A percentile compares a stretch with the other conserved stretches of the same genome.
These are phyloP conservation scores for Lethenteron camtschaticum DNA, from an alignment of 2,113 vertebrate genomes.

Conservation along the genomic window DNA sequence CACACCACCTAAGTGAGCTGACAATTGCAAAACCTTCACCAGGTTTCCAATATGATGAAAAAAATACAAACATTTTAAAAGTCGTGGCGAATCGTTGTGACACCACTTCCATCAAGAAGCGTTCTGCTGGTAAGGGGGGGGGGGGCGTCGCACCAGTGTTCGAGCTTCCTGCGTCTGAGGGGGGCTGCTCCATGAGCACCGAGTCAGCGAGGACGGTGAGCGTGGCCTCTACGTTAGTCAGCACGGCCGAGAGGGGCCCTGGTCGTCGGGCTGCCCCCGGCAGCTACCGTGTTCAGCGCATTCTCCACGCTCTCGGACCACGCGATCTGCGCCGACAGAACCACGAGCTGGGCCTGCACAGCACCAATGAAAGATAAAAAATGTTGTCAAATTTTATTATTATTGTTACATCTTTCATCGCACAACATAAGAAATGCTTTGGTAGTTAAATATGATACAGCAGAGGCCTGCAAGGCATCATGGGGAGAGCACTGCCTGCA, in stretches of 20 bases:
- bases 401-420: neutral
- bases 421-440: neutral
- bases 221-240: neutral
- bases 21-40: no score
- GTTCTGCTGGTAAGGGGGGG: no score
- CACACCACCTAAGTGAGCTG: no score
- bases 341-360: neutral
- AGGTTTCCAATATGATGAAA: no score
- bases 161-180: neutral
- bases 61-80: no score
- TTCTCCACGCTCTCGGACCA: conserved; percentile 1
- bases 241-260: conserved; percentile 9
- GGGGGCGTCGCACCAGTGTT: neutral
- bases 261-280: conserved; percentile 20
- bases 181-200: conserved; percentile 5
- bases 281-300: neutral
- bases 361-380: neutral
- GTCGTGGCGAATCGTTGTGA: no score
- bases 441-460: neutral
- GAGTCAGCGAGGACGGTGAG: conserved; percentile 3
- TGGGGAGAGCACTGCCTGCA: no score
- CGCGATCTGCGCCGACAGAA: neutral
- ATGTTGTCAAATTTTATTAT: neutral
- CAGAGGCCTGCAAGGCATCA: neutral
- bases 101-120: no score